Base-by-base conservation (phyloP, 2,888 invertebrate species). In the Eupeodes luniger region DNA sequence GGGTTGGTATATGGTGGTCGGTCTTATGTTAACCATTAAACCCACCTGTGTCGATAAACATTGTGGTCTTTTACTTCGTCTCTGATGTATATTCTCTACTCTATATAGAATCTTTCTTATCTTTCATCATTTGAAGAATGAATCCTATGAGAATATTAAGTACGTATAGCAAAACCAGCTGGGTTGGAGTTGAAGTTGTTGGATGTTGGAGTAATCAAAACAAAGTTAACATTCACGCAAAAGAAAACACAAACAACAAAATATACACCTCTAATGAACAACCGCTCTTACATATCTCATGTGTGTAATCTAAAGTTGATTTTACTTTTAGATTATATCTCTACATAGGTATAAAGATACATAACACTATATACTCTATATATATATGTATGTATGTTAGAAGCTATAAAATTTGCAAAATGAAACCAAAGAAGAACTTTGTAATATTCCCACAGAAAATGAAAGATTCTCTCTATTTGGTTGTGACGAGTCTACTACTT, bases 21-120 rank as follows among this genome's bases (percentile, higher is more conserved):
- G 62, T 69, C 53, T 69, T 69, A 4, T 40, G 70, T 70, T 79
- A 75, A 79, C 79, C 69, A 86, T 67, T 64, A 74, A 81, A 86
- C 74, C 78, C 82, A 86, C 85, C 78, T 82, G 82, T 79, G 82
- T 82, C 51, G 82, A 78, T 74, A 86, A 82, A 86, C 67, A 78
- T 78, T 78, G 81, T 74, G 78, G 85, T 81, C 69, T 61, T 47
- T 44, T 51, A 27, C 72, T 19, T 55, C 59, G 4, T 16, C 47
- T 55, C 40, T 47, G 10, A 47, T 44, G 10, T 44, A 5, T 10
- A 6, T 44, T 9, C 6, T 9, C 10, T 9, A 6, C 6, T 44
- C 6, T 5, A n/a, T 16, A n/a, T 34, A 14, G 19, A 10, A 47
- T 14, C 62, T 12, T 34, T 16, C 10, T 51, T 16, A 59, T 47